Conservation (phyloP, 1,140 invertebrate genomes). For the Drosophila ananassae region DNA sequence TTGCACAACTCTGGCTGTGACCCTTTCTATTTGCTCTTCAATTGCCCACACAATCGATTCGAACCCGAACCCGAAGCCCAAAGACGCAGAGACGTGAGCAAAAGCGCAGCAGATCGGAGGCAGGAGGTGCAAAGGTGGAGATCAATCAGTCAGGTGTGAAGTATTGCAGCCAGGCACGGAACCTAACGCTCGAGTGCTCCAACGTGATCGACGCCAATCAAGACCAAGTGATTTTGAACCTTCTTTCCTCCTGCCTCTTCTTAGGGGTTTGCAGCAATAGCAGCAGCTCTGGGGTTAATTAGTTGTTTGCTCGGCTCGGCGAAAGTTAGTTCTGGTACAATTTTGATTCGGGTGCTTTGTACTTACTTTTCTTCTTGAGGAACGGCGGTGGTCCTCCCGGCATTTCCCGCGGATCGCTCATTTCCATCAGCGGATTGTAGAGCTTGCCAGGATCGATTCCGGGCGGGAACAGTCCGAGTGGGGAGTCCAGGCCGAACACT, state of each 20-base stretch:
- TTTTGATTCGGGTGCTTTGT: slow-evolving; percentile 12
- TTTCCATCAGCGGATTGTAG: slow-evolving; percentile 89
- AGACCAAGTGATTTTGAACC: slow-evolving; percentile 58
- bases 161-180: slow-evolving; percentile 64
- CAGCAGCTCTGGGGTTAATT: slow-evolving; percentile 62
- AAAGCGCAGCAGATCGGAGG: slow-evolving; percentile 52
- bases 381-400: slow-evolving; percentile 86
- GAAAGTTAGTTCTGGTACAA: slow-evolving; percentile 42
- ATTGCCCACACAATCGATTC: slow-evolving; percentile 40
- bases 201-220: slow-evolving; percentile 77
- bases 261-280: slow-evolving; percentile 16
- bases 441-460: slow-evolving; percentile 89
- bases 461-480: slow-evolving; percentile 89
- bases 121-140: slow-evolving; percentile 35
- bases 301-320: slow-evolving; percentile 67
- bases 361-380: slow-evolving; percentile 90
- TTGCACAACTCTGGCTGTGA: slow-evolving; percentile 26
- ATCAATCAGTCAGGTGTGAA: slow-evolving; percentile 81
- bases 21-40: slow-evolving; percentile 59
- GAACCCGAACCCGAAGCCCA: slow-evolving; percentile 23
- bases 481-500: slow-evolving; percentile 91
- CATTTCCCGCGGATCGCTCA: slow-evolving; percentile 86
- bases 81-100: slow-evolving; percentile 55
- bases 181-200: slow-evolving; percentile 27
- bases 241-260: slow-evolving; percentile 25